Conservation (phyloP, 2,797 vertebrate species). For the Catharus ustulatus region DNA sequence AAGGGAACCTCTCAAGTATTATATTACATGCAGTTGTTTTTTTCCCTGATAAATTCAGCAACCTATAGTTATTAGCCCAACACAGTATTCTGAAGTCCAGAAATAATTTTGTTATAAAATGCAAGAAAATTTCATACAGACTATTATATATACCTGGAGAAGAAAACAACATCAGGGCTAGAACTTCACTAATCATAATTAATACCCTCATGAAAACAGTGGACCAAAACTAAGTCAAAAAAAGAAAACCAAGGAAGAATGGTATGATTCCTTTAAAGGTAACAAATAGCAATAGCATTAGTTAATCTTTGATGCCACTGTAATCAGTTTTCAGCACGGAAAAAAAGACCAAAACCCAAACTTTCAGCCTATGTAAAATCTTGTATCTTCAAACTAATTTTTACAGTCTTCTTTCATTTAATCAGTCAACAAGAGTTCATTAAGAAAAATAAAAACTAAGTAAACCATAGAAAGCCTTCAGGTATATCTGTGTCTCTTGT, state of each 20-base stretch:
- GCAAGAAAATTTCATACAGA: not conserved
- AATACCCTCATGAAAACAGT: not conserved
- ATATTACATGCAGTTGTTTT: not conserved
- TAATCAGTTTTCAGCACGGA: not conserved
- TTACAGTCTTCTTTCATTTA: not conserved
- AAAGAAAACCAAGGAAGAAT: not conserved
- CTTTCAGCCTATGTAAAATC: not conserved
- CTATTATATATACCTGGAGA: not conserved
- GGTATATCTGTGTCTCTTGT: rapidly evolving
- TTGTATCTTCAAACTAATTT: not conserved
- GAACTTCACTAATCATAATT: not conserved
- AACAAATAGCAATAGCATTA: not conserved
- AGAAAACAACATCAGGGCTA: not conserved
- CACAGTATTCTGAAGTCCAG: not conserved
- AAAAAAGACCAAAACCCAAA: not conserved
- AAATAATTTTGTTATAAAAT: not conserved
- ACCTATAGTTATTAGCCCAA: not conserved
- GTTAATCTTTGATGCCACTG: not conserved
- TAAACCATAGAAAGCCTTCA: not conserved
- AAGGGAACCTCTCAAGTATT: not conserved
- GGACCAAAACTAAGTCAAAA: not conserved
- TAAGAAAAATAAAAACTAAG: no score
- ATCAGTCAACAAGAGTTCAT: not conserved
- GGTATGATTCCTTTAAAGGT: not conserved
- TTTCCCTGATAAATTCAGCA: not conserved